phyloP scores from a whole-genome alignment of 1,140 invertebrate species.

The Microplitis demolitor region DNA sequence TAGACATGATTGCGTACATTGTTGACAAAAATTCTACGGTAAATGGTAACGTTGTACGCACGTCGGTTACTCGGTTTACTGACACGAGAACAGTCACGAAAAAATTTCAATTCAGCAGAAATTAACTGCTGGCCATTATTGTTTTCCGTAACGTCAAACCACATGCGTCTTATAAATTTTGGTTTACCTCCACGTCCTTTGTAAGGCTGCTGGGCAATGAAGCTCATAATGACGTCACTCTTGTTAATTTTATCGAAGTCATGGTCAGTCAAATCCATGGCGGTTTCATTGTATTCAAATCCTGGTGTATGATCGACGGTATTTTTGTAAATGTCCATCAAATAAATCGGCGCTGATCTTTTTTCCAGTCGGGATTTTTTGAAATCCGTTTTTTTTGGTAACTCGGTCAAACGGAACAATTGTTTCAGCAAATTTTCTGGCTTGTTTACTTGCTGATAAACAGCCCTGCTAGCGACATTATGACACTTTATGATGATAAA shows the following conservation, averaged over 20 bases:
- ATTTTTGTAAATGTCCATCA: background rate
- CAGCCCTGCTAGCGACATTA: no score
- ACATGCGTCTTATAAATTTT: conserved; percentile 78
- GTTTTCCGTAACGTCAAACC: conserved; percentile 84
- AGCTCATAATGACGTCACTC: conserved; percentile 89
- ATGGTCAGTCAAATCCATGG: conserved; percentile 65
- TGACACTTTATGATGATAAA: no score
- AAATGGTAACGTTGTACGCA: conserved; percentile 26
- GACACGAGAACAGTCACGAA: conserved; percentile 58
- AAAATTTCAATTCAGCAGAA: conserved; percentile 80
- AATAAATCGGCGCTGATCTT: background rate
- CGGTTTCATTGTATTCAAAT: no score
- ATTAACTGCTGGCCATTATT: conserved; percentile 72
- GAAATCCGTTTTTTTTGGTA: background rate
- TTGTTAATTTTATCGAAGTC: conserved; percentile 76
- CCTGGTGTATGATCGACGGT: no score
- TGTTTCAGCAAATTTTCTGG: no score
- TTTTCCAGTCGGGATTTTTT: background rate
- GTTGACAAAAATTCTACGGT: conserved; percentile 22
- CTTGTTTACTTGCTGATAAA: no score
- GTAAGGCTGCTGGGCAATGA: conserved; percentile 70
- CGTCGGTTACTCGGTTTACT: conserved; percentile 9
- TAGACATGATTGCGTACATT: conserved; percentile 47
- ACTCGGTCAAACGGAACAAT: background rate
- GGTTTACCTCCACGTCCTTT: conserved; percentile 62